A percentile compares a stretch with the other conserved stretches of the same genome.
Conservation (phyloP, 2,113 vertebrate genomes). For the Clarias magur region DNA sequence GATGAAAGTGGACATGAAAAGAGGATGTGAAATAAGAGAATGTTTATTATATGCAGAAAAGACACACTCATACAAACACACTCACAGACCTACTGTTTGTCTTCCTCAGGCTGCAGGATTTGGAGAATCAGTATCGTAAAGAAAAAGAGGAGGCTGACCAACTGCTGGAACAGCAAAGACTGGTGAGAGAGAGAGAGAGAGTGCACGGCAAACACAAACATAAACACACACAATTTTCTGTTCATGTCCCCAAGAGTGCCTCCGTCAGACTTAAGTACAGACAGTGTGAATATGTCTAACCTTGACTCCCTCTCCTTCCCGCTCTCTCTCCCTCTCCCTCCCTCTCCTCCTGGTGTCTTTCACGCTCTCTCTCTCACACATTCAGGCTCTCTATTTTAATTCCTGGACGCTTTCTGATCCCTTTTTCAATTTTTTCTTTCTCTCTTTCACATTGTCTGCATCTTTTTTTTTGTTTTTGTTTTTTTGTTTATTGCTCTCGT, state of each 20-base stretch:
- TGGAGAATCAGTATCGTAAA: constrained; percentile 85
- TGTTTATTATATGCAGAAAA: neutral
- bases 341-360: neutral
- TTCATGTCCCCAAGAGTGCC: neutral
- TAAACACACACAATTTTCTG: constrained; percentile 6
- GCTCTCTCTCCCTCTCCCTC: neutral
- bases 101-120: constrained; percentile 79
- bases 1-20: neutral
- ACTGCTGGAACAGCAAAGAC: constrained; percentile 84
- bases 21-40: neutral
- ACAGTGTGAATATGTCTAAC: neutral
- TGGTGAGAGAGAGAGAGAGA: constrained; percentile 69
- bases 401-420: too few species aligned
- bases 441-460: neutral
- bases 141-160: constrained; percentile 90
- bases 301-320: neutral
- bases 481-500: neutral
- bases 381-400: too few species aligned
- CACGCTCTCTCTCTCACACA: neutral
- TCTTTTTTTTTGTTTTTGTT: too few species aligned
- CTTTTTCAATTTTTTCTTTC: neutral
- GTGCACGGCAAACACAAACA: neutral
- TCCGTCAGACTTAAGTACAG: constrained; percentile 6
- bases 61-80: too few species aligned
- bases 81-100: neutral